These are phyloP conservation scores for Cairina moschata DNA, from an alignment of 2,113 vertebrate genomes.

Conservation along the genomic window DNA sequence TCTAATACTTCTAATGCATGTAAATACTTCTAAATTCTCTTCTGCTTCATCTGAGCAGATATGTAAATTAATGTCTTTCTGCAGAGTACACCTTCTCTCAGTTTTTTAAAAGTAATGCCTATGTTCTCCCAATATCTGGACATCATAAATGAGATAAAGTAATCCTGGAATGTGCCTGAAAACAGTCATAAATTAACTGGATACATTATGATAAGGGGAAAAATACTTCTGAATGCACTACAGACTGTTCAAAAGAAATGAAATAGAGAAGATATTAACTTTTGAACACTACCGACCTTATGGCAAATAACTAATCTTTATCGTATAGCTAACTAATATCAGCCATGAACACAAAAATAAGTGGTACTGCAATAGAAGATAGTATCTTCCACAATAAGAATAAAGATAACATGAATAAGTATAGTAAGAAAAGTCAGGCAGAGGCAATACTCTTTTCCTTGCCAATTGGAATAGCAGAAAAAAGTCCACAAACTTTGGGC, in stretches of 20 bases:
- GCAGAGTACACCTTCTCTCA: neutral
- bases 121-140: neutral
- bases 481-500: neutral
- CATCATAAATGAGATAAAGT: neutral
- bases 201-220: neutral
- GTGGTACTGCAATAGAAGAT: neutral
- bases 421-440: neutral
- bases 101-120: neutral
- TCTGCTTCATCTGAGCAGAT: neutral
- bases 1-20: neutral
- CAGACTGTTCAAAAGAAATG: neutral
- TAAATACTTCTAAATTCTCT: neutral
- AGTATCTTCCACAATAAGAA: neutral
- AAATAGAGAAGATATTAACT: neutral
- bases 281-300: neutral
- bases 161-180: neutral
- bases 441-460: neutral
- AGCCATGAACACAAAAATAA: neutral
- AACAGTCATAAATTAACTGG: neutral
- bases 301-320: neutral
- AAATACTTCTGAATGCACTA: neutral
- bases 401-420: neutral
- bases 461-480: neutral
- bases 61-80: rapidly evolving
- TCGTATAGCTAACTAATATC: neutral